Percentiles rank a stretch among this genome's conserved stretches.
phyloP scores from a whole-genome alignment of 2,888 invertebrate genomes.

The Sarcophaga variegata region DNA sequence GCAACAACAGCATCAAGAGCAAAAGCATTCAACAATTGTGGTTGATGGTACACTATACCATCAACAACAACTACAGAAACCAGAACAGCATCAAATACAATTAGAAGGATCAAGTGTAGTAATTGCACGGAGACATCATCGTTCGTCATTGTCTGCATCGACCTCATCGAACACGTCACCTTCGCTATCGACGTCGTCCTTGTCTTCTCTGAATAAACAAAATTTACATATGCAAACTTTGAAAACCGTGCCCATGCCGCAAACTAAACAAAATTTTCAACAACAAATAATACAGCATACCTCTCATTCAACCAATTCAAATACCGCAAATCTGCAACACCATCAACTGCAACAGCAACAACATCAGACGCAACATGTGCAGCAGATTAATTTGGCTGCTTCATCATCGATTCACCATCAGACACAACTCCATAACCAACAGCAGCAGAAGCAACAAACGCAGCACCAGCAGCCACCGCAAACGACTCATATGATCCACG shows the following conservation, averaged over 20 bases:
- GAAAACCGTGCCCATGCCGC: slow-evolving; percentile 69
- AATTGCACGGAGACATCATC: slow-evolving; percentile 49
- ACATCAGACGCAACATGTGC: slow-evolving; percentile 71
- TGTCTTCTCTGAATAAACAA: slow-evolving; percentile 58
- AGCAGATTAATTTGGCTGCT: slow-evolving; percentile 70
- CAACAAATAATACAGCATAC: slow-evolving; percentile 70
- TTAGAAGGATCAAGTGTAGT: slow-evolving; percentile 39
- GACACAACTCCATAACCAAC: slow-evolving; percentile 67
- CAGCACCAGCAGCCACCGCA: slow-evolving; percentile 70
- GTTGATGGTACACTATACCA: slow-evolving; percentile 64
- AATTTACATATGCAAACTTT: slow-evolving; percentile 51
- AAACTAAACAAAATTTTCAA: slow-evolving; percentile 67
- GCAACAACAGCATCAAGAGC: slow-evolving; percentile 62
- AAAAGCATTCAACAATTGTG: slow-evolving; percentile 69
- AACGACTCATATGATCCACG: slow-evolving; percentile 76
- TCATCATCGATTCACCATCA: slow-evolving; percentile 54
- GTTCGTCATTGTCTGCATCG: slow-evolving; percentile 67
- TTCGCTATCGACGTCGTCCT: slow-evolving; percentile 69
- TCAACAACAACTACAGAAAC: slow-evolving; percentile 61
- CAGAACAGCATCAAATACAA: slow-evolving; percentile 62
- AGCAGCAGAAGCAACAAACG: slow-evolving; percentile 62
- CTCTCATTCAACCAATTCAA: slow-evolving; percentile 54
- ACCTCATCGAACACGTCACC: slow-evolving; percentile 69
- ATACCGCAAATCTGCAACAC: slow-evolving; percentile 63
- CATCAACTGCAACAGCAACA: slow-evolving; percentile 63